Evolutionary conservation across 2,113 vertebrate genomes (phyloP), one percentile per base, ranked within the genome.

Genomic region (Ophiodon elongatus): DNA sequence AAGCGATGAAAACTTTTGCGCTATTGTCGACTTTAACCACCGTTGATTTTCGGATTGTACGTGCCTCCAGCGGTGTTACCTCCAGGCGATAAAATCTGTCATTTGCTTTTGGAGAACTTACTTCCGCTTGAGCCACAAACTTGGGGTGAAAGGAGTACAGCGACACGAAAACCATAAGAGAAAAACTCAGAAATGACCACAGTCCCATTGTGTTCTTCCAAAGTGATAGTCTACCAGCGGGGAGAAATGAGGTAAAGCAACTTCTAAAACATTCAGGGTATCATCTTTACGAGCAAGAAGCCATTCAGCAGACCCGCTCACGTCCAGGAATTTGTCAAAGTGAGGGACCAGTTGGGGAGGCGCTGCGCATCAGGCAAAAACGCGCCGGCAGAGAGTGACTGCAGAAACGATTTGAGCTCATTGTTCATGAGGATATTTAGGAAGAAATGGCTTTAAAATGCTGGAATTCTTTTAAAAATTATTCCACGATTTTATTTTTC

Each of bases 281-380:
- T 82, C 85, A 83, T 88, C 54, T 81, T 83, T 63, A 65, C 59
- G 67, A 75, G 56, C 83, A 73, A 59, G 85, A 70, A 84, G 82
- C 71, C 73, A 64, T 74, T 84, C 83, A 56, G 88, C 80, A 87
- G 88, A 89, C 76, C 89, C 68, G 89, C 85, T 91, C 92, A 69
- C 81, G 87, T 92, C 91, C 88, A 92, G 86, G 90, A 93, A 88
- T 92, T 88, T 89, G 92, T 91, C 89, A 94, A 94, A 95, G 93
- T 93, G 93, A 93, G 83, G 62, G 78, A 85, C 60, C 83, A 90
- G 90, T 86, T 93, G 86, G 89, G 90, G 88, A 86, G 91, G 92
- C 86, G 93, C 89, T 92, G 91, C 85, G 93, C 92, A 86, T 89
- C 91, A 92, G 83, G 83, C 87, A 50, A 76, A 50, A 76, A 77